These are phyloP conservation scores for Bimastos eiseni DNA, from an alignment of 2,888 invertebrate species.

Conservation along the genomic window DNA sequence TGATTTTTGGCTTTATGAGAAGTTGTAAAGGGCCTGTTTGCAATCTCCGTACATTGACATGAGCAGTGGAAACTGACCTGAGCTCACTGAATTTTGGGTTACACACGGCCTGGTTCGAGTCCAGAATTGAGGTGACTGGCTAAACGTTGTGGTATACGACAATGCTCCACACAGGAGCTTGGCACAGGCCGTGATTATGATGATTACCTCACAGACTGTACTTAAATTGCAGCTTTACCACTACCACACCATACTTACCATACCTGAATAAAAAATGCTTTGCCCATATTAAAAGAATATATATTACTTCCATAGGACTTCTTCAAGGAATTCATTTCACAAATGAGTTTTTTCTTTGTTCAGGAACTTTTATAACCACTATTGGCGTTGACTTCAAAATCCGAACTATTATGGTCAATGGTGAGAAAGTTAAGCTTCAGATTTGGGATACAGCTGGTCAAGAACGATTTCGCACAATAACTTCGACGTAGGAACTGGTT, in stretches of 20 bases:
- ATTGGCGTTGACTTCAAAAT: constrained; percentile 99
- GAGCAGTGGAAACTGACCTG: too few species aligned
- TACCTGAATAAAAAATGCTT: neutral
- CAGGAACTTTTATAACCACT: constrained; percentile 81
- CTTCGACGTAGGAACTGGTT: constrained; percentile 76
- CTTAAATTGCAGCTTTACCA: neutral
- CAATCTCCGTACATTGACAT: too few species aligned
- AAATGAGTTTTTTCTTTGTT: constrained; percentile 37
- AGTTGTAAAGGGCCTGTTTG: too few species aligned
- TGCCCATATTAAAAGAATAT: neutral
- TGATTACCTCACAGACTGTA: too few species aligned
- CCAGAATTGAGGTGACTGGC: too few species aligned
- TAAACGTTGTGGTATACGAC: too few species aligned
- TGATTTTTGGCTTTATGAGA: too few species aligned
- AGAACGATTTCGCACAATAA: constrained; percentile 75
- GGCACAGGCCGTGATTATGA: too few species aligned
- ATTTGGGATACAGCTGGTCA: constrained; percentile 76
- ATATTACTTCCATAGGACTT: neutral
- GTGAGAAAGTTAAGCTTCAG: constrained; percentile 65
- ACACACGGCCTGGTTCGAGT: too few species aligned
- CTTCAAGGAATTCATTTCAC: neutral
- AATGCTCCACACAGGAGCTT: too few species aligned
- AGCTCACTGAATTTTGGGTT: too few species aligned
- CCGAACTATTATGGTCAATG: constrained; percentile 75
- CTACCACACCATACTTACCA: neutral